Percentiles rank a stretch among this genome's conserved stretches.
Evolutionary conservation across 2,888 invertebrate species (phyloP).

Genomic region (Globia sparganii): DNA sequence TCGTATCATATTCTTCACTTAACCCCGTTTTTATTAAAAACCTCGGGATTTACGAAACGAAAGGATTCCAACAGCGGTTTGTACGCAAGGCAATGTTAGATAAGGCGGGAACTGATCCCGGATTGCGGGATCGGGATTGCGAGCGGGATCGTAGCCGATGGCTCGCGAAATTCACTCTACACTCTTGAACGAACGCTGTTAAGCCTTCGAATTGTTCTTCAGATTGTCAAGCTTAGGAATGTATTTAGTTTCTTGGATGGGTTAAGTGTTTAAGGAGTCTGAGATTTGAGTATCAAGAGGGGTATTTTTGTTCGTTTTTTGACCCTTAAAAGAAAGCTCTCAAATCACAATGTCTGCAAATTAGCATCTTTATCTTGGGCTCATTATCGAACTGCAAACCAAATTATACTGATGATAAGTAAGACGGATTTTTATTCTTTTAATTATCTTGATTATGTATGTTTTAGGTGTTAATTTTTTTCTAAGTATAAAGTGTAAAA

Average conservation of each 20-base stretch:
- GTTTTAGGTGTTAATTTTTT: too few relatives aligned
- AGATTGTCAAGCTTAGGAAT: slow-evolving; percentile 45
- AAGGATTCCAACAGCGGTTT: slow-evolving; percentile 64
- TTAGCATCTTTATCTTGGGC: not conserved
- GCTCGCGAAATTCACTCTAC: slow-evolving; percentile 64
- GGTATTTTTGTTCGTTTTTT: not conserved
- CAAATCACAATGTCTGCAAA: not conserved
- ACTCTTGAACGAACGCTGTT: slow-evolving; percentile 55
- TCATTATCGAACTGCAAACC: not conserved
- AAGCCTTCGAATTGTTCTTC: slow-evolving; percentile 56
- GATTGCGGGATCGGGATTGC: slow-evolving; percentile 66
- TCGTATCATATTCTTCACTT: slow-evolving; percentile 35
- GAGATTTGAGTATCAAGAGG: not conserved
- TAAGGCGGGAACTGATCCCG: slow-evolving; percentile 81
- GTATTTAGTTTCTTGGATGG: slow-evolving; percentile 37
- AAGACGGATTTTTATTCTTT: too few relatives aligned
- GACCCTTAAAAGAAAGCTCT: not conserved
- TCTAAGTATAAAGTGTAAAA: not conserved
- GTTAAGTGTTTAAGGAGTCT: slow-evolving; percentile 21
- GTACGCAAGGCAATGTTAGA: slow-evolving; percentile 80
- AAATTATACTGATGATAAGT: not conserved
- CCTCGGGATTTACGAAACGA: slow-evolving; percentile 41
- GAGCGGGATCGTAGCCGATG: slow-evolving; percentile 55
- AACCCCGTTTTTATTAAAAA: slow-evolving; percentile 62
- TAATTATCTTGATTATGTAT: too few relatives aligned